phyloP scores from a whole-genome alignment of 2,113 vertebrate species.

The Zeus faber region DNA sequence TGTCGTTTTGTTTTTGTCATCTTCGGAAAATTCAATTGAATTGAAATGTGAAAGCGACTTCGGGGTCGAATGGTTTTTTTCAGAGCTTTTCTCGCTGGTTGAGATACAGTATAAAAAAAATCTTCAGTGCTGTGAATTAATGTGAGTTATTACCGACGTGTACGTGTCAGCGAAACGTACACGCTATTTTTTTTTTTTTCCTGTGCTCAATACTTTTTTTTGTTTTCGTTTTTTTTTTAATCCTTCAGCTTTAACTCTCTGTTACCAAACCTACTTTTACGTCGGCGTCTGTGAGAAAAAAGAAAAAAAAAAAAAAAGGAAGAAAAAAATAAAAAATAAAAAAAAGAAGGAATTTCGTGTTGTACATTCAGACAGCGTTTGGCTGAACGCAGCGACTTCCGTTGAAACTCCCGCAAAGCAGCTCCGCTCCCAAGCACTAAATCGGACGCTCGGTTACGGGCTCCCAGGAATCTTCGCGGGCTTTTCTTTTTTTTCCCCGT shows the following conservation, averaged over 20 bases:
- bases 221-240: constrained; percentile 52
- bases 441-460: constrained; percentile 53
- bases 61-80: constrained; percentile 70
- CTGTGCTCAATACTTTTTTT: constrained; percentile 87
- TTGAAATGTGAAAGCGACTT: constrained; percentile 76
- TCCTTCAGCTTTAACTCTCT: constrained; percentile 63
- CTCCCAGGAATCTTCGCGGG: constrained; percentile 62
- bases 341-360: constrained; percentile 63
- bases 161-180: constrained; percentile 77
- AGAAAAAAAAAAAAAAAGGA: constrained; percentile 10
- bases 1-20: constrained; percentile 38
- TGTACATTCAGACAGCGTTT: constrained; percentile 80
- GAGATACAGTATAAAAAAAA: constrained; percentile 85
- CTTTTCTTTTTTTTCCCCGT: constrained; percentile 65
- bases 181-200: constrained; percentile 68
- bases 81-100: constrained; percentile 91
- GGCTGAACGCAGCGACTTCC: constrained; percentile 63
- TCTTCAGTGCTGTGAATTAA: constrained; percentile 81
- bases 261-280: constrained; percentile 57
- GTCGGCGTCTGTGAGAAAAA: constrained; percentile 65
- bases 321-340: no score
- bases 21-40: constrained; percentile 65
- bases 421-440: constrained; percentile 52
- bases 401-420: constrained; percentile 52
- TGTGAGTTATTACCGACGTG: constrained; percentile 72